Base-by-base conservation (phyloP, 2,888 invertebrate genomes). In the Temnothorax rugatulus region DNA sequence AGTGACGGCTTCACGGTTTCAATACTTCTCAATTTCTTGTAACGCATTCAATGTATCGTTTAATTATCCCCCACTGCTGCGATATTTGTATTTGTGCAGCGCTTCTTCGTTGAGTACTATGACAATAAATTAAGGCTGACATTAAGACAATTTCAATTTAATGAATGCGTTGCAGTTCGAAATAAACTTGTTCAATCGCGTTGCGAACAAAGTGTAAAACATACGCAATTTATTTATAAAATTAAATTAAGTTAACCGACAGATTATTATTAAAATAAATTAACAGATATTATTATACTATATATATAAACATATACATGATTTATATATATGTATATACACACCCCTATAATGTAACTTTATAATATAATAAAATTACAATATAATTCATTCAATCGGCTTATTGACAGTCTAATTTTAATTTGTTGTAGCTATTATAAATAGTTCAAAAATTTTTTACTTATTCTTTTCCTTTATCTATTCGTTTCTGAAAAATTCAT, bases 1-100 rank as follows among this genome's bases (percentile, higher is more conserved):
- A 77, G 57, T 81, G 59, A 85, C 81, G 21, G 83, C 73, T 81
- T 79, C 64, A n/a, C 3, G 25, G 57, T 61, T 57, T 34, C 3
- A 41, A 64, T 15, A 64, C 11, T 18, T 71, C 38, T 13, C 79
- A 69, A 84, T 66, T 73, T 86, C 81, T 71, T 69, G 52, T 59
- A 64, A 84, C 54, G 15, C 15, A 29, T 34, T 54, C 73, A 59
- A 79, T 50, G 52, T 9, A 29, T 59, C 69, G 66, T 47, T 76
- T 76, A 69, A 84, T 84, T 84, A 64, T 52, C 52, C 15, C 34
- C 11, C 29, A 52, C 50, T 44, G 41, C 61, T 44, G 61, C 59
- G 11, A 73, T 83, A 75, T 74, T 75, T 34, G 52, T n/a, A 34
- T 61, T 71, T 44, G 15, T 9, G 25, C 47, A 34, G 34, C 4